Evolutionary conservation across 1,140 invertebrate species (phyloP).

Genomic region (Euwallacea similis): DNA sequence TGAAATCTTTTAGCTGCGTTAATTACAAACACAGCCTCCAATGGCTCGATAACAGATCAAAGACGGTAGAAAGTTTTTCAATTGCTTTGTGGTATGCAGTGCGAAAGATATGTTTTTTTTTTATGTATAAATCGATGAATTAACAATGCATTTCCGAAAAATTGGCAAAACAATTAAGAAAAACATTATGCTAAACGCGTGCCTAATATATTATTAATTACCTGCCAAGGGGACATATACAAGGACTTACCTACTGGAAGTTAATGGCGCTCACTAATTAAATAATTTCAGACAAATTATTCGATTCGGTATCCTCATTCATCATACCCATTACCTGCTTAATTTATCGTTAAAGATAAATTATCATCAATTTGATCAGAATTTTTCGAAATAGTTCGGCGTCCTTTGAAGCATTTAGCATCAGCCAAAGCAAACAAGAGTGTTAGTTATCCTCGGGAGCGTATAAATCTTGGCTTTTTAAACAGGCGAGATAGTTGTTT

Average conservation of each 20-base stretch:
- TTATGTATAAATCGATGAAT: not conserved
- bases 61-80: conserved; percentile 5
- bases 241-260: not conserved
- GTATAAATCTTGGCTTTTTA: conserved; percentile 20
- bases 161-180: too few species aligned
- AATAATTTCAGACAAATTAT: conserved; percentile 35
- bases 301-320: conserved; percentile 24
- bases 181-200: too few species aligned
- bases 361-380: conserved; percentile 32
- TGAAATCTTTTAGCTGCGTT: conserved; percentile 13
- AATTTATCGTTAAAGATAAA: conserved; percentile 34
- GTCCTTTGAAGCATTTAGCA: conserved; percentile 17
- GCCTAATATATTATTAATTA: too few species aligned
- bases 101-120: conserved; percentile 6
- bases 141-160: not conserved
- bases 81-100: not conserved
- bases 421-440: conserved; percentile 24
- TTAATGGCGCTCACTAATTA: conserved; percentile 27
- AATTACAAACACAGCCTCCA: conserved; percentile 20
- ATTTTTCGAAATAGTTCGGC: conserved; percentile 33
- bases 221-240: too few species aligned
- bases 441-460: conserved; percentile 19
- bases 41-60: conserved; percentile 20
- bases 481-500: conserved; percentile 15
- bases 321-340: conserved; percentile 33